Conservation (phyloP, 2,797 vertebrate genomes). For the Avahi laniger region DNA sequence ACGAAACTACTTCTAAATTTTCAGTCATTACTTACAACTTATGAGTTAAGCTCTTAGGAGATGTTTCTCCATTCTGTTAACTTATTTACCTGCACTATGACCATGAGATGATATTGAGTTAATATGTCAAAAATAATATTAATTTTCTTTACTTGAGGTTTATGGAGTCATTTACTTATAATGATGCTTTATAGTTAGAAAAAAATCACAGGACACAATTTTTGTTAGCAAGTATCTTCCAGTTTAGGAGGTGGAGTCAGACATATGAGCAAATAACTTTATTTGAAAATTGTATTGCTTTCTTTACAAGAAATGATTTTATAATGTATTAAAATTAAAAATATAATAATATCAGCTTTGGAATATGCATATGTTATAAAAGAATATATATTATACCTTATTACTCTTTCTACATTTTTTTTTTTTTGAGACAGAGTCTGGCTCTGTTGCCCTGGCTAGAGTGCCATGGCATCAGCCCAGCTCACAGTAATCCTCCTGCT, state of each 20-base stretch:
- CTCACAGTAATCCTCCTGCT: too few species aligned
- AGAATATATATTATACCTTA: neutral
- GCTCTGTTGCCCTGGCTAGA: too few species aligned
- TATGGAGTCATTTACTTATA: constrained; percentile 8
- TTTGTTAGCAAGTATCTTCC: neutral
- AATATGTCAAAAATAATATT: neutral
- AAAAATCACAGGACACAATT: neutral
- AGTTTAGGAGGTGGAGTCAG: neutral
- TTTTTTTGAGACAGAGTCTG: too few species aligned
- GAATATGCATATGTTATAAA: neutral
- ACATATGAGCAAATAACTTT: neutral
- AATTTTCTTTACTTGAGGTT: neutral
- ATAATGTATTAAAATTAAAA: neutral
- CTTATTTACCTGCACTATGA: neutral
- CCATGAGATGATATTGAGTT: neutral
- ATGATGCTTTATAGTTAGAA: neutral
- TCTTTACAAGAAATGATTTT: constrained; percentile 5
- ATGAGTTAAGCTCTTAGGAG: neutral
- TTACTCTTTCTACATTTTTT: neutral
- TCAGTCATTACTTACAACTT: neutral
- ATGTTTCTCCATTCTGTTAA: neutral
- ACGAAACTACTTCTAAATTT: neutral
- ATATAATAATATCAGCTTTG: neutral
- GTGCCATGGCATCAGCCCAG: too few species aligned
- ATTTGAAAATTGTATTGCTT: neutral